Base-by-base conservation (phyloP, 2,113 vertebrate genomes). In the Periophthalmus modestus region DNA sequence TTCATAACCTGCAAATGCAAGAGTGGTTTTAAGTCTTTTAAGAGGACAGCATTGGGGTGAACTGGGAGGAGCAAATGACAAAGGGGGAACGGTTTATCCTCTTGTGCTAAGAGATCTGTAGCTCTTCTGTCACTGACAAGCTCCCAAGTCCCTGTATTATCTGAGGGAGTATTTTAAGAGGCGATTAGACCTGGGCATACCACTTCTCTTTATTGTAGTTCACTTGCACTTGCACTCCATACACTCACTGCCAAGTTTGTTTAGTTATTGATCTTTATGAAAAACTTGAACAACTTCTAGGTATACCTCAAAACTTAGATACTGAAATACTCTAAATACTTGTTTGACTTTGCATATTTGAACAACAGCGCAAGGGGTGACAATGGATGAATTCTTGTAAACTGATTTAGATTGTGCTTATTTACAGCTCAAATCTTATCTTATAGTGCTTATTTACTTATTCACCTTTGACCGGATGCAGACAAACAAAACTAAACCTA, bases 161-260 rank as follows among this genome's bases (percentile, higher is more conserved):
- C 83, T 84, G 65, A 68, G 62, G 69, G 79, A 75, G 82, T 89
- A 91, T 91, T 92, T 92, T 91, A 88, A 84, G 90, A 86, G 76
- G 75, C 73, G 82, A 82, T 88, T 87, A 87, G 82, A 85, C 39
- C 72, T 62, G 87, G 75, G 84, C 73, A 78, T 85, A 79, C 66
- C 79, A 77, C 79, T 66, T 58, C 73, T 71, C 69, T 82, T 77
- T 77, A 70, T 78, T 86, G 79, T 59, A 78, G 24, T 23, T 81
- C 65, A 82, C 62, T 39, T 50, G 61, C 78, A 57, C 69, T 70
- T 65, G 9, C 55, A 57, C 46, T 55, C 39, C 24, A 21, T 72
- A 80, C 76, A 78, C 75, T 69, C 54, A 47, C 54, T 68, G 48
- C 48, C 28, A 28, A 66, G 48, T 46, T 66, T 34, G 70, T n/a